phyloP scores from a whole-genome alignment of 2,113 vertebrate genomes.

The Sinocyclocheilus grahami region DNA sequence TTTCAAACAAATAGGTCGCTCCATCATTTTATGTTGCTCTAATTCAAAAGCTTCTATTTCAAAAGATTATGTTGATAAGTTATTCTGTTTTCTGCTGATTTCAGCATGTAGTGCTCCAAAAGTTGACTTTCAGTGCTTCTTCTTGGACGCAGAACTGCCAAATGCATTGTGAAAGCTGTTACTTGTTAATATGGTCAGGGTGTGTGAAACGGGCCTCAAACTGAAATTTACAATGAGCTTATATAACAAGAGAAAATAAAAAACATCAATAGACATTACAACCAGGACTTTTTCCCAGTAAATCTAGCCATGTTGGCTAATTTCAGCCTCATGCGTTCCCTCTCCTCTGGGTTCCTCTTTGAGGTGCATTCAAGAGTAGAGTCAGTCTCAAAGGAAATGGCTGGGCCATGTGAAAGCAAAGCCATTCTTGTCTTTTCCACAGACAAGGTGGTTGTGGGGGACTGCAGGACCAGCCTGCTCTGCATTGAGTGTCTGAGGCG shows the following conservation, averaged over 20 bases:
- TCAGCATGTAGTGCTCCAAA: not conserved
- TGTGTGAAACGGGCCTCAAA: not conserved
- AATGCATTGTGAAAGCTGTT: not conserved
- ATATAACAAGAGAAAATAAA: not conserved
- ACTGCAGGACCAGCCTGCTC: constrained; percentile 69
- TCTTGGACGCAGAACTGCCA: not conserved
- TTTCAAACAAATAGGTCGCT: not conserved
- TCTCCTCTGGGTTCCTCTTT: constrained; percentile 62
- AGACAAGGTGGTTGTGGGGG: constrained; percentile 46
- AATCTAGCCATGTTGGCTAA: constrained; percentile 58
- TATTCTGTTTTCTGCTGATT: not conserved
- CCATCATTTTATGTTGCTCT: not conserved
- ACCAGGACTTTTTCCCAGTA: constrained; percentile 67
- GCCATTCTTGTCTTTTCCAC: constrained; percentile 50
- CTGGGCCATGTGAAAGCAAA: constrained; percentile 53
- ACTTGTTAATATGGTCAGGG: not conserved
- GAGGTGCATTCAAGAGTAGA: constrained; percentile 64
- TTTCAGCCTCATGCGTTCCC: constrained; percentile 59
- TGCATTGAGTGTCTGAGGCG: constrained; percentile 68
- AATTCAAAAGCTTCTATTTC: not conserved
- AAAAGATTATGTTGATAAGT: not conserved
- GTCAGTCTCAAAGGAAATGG: constrained; percentile 69
- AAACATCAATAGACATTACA: constrained; percentile 54
- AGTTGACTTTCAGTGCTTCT: not conserved
- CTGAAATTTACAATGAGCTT: not conserved